Evolutionary conservation across 2,113 vertebrate genomes (phyloP).

Genomic region (Rattus rattus): DNA sequence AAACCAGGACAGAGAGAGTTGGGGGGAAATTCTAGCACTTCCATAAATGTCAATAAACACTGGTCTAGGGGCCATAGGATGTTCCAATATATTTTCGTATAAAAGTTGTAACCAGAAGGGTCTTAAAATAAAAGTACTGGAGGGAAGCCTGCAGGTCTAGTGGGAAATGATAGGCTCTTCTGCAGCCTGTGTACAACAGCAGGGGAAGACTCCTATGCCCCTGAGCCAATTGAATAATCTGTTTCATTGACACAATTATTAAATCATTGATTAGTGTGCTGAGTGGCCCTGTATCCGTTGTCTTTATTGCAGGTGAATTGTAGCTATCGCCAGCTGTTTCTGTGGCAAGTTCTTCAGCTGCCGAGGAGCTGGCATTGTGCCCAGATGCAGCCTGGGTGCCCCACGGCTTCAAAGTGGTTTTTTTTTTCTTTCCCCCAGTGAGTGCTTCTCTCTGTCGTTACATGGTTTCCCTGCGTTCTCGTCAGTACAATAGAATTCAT

Average conservation of each 20-base stretch:
- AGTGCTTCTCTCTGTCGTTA: slow-evolving; percentile 83
- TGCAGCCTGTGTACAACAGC: neutral
- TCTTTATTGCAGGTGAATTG: slow-evolving; percentile 81
- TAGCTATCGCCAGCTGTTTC: slow-evolving; percentile 79
- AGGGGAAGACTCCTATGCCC: neutral
- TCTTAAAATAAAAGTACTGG: slow-evolving; percentile 71
- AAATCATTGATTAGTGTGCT: slow-evolving; percentile 81
- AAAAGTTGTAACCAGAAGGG: slow-evolving; percentile 61
- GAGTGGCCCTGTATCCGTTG: slow-evolving; percentile 60
- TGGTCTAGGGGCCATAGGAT: slow-evolving; percentile 41
- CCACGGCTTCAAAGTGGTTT: slow-evolving; percentile 80
- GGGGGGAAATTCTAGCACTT: slow-evolving; percentile 57
- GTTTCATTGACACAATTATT: slow-evolving; percentile 84
- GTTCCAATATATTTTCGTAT: slow-evolving; percentile 53
- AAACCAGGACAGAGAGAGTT: slow-evolving; percentile 1
- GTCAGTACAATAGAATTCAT: slow-evolving; percentile 81
- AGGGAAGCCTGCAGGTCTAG: neutral
- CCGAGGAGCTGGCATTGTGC: slow-evolving; percentile 81
- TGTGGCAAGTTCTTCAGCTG: slow-evolving; percentile 60
- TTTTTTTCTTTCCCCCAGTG: slow-evolving; percentile 68
- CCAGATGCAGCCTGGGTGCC: slow-evolving; percentile 77
- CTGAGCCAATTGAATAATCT: slow-evolving; percentile 72
- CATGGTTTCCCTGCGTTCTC: slow-evolving; percentile 73
- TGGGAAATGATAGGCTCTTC: neutral
- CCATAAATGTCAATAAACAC: slow-evolving; percentile 71